These are phyloP conservation scores for Neuroscelio doddi DNA, from an alignment of 2,888 invertebrate genomes.

Conservation along the genomic window DNA sequence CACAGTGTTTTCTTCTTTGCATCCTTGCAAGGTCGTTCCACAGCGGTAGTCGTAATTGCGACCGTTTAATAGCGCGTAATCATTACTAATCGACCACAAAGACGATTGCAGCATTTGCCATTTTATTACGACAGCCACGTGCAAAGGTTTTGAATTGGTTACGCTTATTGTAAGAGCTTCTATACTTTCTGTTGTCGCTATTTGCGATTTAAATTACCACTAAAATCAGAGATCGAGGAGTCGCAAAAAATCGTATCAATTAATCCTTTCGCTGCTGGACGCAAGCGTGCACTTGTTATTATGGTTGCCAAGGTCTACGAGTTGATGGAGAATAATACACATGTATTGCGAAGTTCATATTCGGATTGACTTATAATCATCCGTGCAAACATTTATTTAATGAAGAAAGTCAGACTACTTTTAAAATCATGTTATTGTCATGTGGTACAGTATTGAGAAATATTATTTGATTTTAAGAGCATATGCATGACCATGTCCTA, in stretches of 20 bases:
- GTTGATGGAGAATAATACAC: too few species aligned
- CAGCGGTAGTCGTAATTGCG: constrained; percentile 57
- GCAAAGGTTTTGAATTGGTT: too few species aligned
- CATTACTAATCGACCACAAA: too few species aligned
- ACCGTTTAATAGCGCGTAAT: constrained; percentile 67
- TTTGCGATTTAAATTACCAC: not conserved
- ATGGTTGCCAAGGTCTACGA: too few species aligned
- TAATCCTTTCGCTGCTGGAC: not conserved
- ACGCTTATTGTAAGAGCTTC: not conserved
- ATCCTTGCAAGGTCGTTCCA: constrained; percentile 67
- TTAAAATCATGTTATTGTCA: too few species aligned
- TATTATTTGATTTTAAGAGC: constrained; percentile 8
- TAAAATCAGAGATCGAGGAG: not conserved
- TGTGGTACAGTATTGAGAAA: too few species aligned
- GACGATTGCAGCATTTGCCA: constrained; percentile 62
- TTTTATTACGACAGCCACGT: constrained; percentile 58
- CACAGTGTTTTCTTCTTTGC: constrained; percentile 44
- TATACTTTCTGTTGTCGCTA: not conserved
- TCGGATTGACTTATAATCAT: too few species aligned
- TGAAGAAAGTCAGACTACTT: too few species aligned
- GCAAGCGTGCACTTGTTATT: too few species aligned
- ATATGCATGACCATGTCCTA: constrained; percentile 28
- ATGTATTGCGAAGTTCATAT: too few species aligned
- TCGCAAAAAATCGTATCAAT: not conserved
- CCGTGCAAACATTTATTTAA: too few species aligned